These are phyloP conservation scores for Conus canariensis DNA, from an alignment of 2,888 invertebrate species.

Conservation along the genomic window DNA sequence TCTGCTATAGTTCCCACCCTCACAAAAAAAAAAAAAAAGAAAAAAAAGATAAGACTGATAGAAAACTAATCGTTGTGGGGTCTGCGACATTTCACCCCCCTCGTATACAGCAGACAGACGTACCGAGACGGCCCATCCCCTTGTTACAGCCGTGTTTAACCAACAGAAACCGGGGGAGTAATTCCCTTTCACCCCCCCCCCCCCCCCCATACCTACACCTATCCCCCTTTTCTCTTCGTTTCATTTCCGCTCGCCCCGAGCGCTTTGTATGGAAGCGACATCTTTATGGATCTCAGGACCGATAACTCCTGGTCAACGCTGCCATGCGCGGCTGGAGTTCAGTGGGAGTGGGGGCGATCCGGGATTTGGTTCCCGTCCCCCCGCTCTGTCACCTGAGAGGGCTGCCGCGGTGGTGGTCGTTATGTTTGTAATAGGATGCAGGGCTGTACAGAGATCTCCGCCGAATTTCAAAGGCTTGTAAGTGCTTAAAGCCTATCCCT, in stretches of 20 bases:
- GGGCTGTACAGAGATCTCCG: neutral
- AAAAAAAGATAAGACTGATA: neutral
- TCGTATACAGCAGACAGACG: too few relatives aligned
- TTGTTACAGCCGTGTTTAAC: neutral
- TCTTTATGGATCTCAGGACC: conserved; percentile 29
- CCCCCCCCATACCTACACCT: neutral
- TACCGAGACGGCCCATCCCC: too few relatives aligned
- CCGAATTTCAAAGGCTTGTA: neutral
- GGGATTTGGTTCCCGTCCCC: neutral
- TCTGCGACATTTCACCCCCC: too few relatives aligned
- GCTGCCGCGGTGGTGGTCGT: neutral
- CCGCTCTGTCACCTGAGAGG: too few relatives aligned
- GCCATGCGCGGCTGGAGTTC: conserved; percentile 10
- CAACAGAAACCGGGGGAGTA: neutral
- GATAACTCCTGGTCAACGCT: conserved; percentile 25
- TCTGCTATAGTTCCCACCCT: too few relatives aligned
- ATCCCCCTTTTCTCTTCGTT: neutral
- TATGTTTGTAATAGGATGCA: neutral
- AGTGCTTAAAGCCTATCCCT: neutral
- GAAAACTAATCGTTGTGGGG: neutral
- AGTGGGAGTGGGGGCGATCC: neutral
- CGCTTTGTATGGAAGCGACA: conserved; percentile 28
- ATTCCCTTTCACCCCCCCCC: neutral
- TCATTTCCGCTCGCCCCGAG: conserved; percentile 24
- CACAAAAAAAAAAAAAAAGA: neutral